These are phyloP conservation scores for Ceramica pisi DNA, from an alignment of 2,888 invertebrate species.

Conservation along the genomic window DNA sequence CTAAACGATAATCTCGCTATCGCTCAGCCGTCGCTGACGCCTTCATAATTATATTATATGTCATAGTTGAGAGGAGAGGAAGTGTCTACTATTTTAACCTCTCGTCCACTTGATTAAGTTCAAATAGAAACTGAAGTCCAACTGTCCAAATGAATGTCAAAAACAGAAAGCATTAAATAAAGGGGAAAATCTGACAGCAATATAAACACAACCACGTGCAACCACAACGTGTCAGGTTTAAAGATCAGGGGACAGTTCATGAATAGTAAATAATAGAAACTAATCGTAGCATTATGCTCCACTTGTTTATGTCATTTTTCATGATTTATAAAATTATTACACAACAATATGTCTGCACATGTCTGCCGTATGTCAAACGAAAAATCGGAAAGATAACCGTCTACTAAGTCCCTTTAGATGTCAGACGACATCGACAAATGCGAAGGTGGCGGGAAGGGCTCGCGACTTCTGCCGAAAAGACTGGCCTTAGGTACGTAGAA, in stretches of 20 bases:
- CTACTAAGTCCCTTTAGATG: too few relatives aligned
- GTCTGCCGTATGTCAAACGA: not conserved
- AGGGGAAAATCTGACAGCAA: slow-evolving; percentile 5
- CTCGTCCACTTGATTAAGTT: slow-evolving; percentile 1
- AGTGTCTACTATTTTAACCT: too few relatives aligned
- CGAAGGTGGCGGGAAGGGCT: too few relatives aligned
- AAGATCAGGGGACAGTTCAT: slow-evolving; percentile 41
- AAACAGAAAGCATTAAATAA: not conserved
- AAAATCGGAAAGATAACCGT: too few relatives aligned
- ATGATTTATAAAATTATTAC: not conserved
- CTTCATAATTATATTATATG: too few relatives aligned
- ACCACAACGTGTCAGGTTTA: slow-evolving; percentile 33
- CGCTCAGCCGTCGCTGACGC: too few relatives aligned
- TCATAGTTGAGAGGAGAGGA: too few relatives aligned
- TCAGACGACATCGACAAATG: too few relatives aligned
- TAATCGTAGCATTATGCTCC: slow-evolving; percentile 23
- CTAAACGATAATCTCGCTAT: too few relatives aligned
- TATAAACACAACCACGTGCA: slow-evolving; percentile 24
- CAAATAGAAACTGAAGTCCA: slow-evolving; percentile 14
- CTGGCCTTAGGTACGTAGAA: too few relatives aligned
- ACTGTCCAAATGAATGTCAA: not conserved
- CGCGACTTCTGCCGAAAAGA: too few relatives aligned
- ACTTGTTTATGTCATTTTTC: slow-evolving; percentile 41
- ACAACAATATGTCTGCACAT: not conserved
- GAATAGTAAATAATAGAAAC: slow-evolving; percentile 47